Percentiles rank a stretch among this genome's conserved stretches.
Evolutionary conservation across 2,888 invertebrate species (phyloP).

Genomic region (Hypselothyrea guttata): DNA sequence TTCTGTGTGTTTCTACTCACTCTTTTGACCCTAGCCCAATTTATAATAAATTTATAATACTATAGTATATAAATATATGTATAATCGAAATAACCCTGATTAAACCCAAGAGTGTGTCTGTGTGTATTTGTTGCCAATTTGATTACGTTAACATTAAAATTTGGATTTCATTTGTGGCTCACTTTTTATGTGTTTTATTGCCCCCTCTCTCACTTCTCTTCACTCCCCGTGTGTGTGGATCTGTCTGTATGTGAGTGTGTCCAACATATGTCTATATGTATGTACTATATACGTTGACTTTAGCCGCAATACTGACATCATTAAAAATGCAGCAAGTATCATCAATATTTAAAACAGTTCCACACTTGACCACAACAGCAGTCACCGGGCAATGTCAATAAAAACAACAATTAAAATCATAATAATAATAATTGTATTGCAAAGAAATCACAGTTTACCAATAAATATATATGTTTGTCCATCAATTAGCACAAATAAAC

Average conservation of each 20-base stretch:
- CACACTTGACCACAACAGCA: constrained; percentile 18
- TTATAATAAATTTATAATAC: constrained; percentile 3
- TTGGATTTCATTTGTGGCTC: constrained; percentile 50
- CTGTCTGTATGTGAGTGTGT: constrained; percentile 14
- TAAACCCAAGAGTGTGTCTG: neutral
- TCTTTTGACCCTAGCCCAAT: no score
- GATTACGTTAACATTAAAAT: constrained; percentile 41
- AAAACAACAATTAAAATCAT: constrained; percentile 2
- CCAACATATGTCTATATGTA: constrained; percentile 39
- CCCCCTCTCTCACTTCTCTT: no score
- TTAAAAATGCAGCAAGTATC: constrained; percentile 46
- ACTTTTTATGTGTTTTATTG: constrained; percentile 11
- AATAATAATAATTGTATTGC: constrained; percentile 3
- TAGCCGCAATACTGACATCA: constrained; percentile 49
- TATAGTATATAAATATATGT: constrained; percentile 23
- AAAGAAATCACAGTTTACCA: constrained; percentile 15
- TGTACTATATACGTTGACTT: constrained; percentile 66
- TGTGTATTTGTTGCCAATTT: constrained; percentile 29
- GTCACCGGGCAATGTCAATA: constrained; percentile 44
- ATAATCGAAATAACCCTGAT: constrained; percentile 9
- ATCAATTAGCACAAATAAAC: constrained; percentile 33
- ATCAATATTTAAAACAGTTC: constrained; percentile 44
- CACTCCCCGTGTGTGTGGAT: no score
- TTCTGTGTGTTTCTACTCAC: constrained; percentile 21
- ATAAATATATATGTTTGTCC: constrained; percentile 21